Base-by-base conservation (phyloP, 2,113 vertebrate genomes). In the Chroicocephalus ridibundus region DNA sequence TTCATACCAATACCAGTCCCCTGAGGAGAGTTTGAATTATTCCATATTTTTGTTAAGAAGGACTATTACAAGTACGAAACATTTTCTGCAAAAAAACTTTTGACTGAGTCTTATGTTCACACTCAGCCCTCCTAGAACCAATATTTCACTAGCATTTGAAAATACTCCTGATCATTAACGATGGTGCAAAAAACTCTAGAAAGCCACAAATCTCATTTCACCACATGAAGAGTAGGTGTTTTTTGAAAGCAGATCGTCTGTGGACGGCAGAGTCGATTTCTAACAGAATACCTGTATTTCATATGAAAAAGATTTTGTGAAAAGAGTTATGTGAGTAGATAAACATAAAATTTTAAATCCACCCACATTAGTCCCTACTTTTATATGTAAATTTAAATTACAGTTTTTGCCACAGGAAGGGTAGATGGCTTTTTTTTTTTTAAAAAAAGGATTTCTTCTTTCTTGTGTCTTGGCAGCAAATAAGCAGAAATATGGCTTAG, bases 61-160 rank as follows among this genome's bases (percentile, higher is more conserved):
- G 18, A 75, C 55, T 92, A 38, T 91, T 91, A 92, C 44, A 91
- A 82, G 26, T 60, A 80, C 58, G 83, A 96, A 96, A 78, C 46
- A 66, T 84, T 91, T 94, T 95, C 61, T 91, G 57, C 69, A 80
- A 49, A 86, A 82, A 13, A 17, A 20, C 10, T 96, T 91, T 61
- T 82, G 77, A 83, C 77, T 78, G 77, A 92, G 68, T 81, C 29
- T 52, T 80, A 44, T 57, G 69, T 79, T 96, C 92, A 91, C 70
- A 81, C 69, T 96, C 89, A 94, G 44, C 65, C 94, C 36, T 83
- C 24, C 40, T 54, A 94, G 24, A 93, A 80, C 16, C 10, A 89
- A n/a, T 70, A 92, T 89, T 88, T 94, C 83, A 90, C 82, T 90
- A 82, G 27, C 10, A 85, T 82, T 91, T 75, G 54, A 89, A 93